Conservation (phyloP, 1,140 invertebrate genomes). For the Hermetia illucens region DNA sequence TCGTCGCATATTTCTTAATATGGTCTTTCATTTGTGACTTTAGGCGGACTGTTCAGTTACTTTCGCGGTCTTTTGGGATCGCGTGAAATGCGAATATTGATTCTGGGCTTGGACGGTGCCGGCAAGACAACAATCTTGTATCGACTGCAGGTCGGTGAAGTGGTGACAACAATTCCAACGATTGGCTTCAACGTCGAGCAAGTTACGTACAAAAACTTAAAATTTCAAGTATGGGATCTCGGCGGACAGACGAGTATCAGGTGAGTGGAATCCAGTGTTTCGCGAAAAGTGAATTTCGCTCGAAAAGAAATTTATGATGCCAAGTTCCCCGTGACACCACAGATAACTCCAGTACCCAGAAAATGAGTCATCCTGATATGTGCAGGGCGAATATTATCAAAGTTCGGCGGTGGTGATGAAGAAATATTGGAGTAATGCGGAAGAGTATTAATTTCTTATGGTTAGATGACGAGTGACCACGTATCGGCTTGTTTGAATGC, state of each 20-base stretch:
- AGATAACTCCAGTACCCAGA: no score
- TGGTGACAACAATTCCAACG: conserved; percentile 92
- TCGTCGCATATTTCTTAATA: background rate
- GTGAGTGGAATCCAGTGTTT: conserved; percentile 20
- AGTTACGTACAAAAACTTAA: conserved; percentile 91
- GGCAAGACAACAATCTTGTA: conserved; percentile 99
- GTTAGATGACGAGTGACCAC: no score
- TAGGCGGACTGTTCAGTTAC: conserved; percentile 91
- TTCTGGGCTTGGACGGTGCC: conserved; percentile 93
- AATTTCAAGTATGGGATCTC: conserved; percentile 97
- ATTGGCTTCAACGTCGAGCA: conserved; percentile 98
- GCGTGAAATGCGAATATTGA: conserved; percentile 94
- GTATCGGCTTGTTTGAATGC: no score
- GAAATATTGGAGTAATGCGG: no score
- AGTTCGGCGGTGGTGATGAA: no score
- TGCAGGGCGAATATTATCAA: no score
- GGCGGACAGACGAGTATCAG: conserved; percentile 90
- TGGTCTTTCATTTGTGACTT: conserved; percentile 17
- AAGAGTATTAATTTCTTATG: no score
- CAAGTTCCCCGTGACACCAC: no score
- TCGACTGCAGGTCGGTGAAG: conserved; percentile 95
- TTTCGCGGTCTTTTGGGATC: conserved; percentile 85
- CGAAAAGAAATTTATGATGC: no score
- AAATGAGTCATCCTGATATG: no score
- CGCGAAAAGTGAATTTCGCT: background rate